These are phyloP conservation scores for Moxostoma hubbsi DNA, from an alignment of 2,797 vertebrate species.

Conservation along the genomic window DNA sequence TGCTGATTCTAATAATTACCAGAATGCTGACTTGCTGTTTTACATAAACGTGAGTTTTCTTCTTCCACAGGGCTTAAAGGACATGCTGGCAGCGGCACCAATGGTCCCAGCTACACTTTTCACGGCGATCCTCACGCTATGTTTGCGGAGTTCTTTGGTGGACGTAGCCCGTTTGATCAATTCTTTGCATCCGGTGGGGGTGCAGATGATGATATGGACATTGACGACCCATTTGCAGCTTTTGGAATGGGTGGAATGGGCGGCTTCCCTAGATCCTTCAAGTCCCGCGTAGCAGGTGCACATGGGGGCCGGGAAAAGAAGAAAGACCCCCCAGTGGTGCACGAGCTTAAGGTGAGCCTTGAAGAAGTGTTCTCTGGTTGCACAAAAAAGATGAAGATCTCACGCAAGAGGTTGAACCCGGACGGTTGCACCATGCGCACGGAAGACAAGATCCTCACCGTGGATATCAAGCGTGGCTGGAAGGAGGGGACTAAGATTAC, in stretches of 20 bases:
- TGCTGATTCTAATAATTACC: conserved; percentile 7
- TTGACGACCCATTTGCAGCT: conserved; percentile 88
- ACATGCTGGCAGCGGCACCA: conserved; percentile 72
- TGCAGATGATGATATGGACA: conserved; percentile 86
- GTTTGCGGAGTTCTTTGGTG: conserved; percentile 95
- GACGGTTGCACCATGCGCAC: conserved; percentile 88
- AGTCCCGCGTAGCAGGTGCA: conserved; percentile 61
- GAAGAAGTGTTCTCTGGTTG: conserved; percentile 95
- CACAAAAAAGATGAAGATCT: conserved; percentile 98
- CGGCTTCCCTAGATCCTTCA: conserved; percentile 76
- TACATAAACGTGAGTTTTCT: conserved; percentile 14
- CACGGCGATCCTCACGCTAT: conserved; percentile 96
- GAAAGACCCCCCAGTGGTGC: conserved; percentile 93
- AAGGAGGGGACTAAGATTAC: conserved; percentile 99
- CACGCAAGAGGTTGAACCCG: conserved; percentile 91
- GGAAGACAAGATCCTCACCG: conserved; percentile 97
- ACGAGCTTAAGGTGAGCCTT: conserved; percentile 93
- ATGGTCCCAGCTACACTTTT: conserved; percentile 91
- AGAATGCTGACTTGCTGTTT: neutral
- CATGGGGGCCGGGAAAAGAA: conserved; percentile 79
- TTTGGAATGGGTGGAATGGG: conserved; percentile 83
- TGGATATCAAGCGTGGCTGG: conserved; percentile 97
- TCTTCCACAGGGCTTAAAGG: conserved; percentile 81
- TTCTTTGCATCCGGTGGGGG: conserved; percentile 89
- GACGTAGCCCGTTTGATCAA: conserved; percentile 93